Percentiles rank a stretch among this genome's conserved stretches.
Conservation (phyloP, 2,113 vertebrate genomes). For the Crocuta crocuta region DNA sequence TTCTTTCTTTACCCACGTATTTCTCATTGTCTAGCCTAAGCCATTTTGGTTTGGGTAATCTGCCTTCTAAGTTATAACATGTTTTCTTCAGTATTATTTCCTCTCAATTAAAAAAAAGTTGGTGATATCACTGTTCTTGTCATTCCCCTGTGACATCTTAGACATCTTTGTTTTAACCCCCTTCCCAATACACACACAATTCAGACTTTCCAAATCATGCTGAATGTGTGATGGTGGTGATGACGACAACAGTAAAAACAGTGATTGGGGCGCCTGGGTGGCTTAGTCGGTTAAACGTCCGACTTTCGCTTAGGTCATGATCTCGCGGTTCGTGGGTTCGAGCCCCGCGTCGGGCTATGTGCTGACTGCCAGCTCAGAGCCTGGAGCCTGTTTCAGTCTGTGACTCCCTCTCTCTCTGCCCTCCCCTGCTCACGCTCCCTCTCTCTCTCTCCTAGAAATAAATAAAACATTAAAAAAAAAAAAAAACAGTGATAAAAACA, state of each 20-base stretch:
- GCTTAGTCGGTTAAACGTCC: too few relatives aligned
- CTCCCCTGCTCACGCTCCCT: too few relatives aligned
- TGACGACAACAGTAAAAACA: background rate
- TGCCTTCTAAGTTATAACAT: background rate
- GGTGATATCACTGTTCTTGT: background rate
- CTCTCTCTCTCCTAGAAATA: too few relatives aligned
- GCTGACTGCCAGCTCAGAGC: too few relatives aligned
- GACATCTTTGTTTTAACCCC: background rate
- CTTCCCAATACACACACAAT: background rate
- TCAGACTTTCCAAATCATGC: background rate
- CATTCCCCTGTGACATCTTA: background rate
- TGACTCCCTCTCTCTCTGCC: too few relatives aligned
- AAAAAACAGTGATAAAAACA: background rate
- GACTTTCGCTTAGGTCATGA: too few relatives aligned
- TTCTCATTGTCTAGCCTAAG: slow-evolving; percentile 12
- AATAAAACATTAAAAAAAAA: too few relatives aligned
- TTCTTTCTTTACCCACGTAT: background rate
- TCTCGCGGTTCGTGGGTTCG: too few relatives aligned
- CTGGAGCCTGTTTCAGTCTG: too few relatives aligned
- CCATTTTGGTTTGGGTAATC: background rate
- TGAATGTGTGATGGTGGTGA: background rate
- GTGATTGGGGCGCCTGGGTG: too few relatives aligned
- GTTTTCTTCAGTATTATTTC: background rate
- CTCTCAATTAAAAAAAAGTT: background rate
- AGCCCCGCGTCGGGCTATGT: too few relatives aligned